Evolutionary conservation across 2,888 invertebrate species (phyloP), one percentile per base, ranked within the genome.

Genomic region (Scaptodrosophila latifasciaeformis): DNA sequence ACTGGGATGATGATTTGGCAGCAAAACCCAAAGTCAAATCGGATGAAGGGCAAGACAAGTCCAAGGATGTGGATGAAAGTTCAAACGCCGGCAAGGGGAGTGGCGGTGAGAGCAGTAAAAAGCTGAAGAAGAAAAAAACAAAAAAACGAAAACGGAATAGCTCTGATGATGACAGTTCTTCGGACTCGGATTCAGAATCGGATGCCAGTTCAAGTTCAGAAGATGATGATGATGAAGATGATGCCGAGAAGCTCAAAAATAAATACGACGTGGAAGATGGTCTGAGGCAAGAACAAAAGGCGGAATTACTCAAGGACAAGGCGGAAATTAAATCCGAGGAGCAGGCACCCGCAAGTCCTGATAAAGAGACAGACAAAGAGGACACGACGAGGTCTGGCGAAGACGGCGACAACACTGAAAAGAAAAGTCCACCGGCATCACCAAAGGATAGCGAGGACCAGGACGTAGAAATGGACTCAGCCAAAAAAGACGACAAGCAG

Each of bases 171-270:
- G 80, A 84, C 49, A 82, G 79, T 0, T 80, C 82, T 0, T 77
- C 81, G 0, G 75, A 68, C 43, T 84, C 82, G 2, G 78, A 80
- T 30, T 68, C 79, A 3, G 74, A 75, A 1, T 50, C 80, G 1
- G 19, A 84, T 48, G 70, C 81, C n/a, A 67, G 81, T 58, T 75
- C 74, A 37, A 61, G 75, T 54, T 81, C 81, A 7, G 80, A 84
- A 17, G 87, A 87, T 6, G 83, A 81, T 7, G 76, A 69, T 44
- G 80, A 84, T 49, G 70, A 75, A 5, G 81, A 82, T 7, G 81
- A 80, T 45, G 82, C 81, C 29, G 78, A 81, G 88, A 67, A 87
- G 86, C 69, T 87, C 81, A 82, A 85, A 34, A 62, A 64, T 13
- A 83, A 83, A 53, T 85, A 83, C 52, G 83, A 83, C 50, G 71